A percentile compares a stretch with the other conserved stretches of the same genome.
phyloP scores from a whole-genome alignment of 1,140 invertebrate species.

The Coenobita brevimanus region DNA sequence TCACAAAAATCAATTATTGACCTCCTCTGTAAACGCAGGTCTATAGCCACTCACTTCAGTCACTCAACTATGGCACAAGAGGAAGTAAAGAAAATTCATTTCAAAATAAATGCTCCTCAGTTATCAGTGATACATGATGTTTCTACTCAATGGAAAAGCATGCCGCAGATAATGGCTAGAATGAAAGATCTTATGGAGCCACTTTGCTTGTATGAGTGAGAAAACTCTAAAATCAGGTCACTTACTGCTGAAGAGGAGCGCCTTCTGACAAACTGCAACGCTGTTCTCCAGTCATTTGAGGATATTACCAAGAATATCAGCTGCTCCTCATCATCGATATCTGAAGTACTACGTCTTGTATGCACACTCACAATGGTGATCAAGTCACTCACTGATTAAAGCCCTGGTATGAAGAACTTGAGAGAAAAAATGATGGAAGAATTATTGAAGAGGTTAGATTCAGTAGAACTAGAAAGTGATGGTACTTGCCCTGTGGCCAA shows the following conservation, averaged over 20 bases:
- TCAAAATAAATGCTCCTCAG: too few relatives aligned
- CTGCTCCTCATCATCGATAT: background rate
- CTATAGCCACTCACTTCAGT: too few relatives aligned
- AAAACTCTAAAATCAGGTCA: too few relatives aligned
- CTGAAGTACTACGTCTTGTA: background rate
- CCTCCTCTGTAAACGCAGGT: constrained; percentile 9
- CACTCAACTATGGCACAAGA: too few relatives aligned
- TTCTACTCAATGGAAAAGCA: constrained; percentile 22
- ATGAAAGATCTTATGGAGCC: too few relatives aligned
- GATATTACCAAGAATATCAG: constrained; percentile 12
- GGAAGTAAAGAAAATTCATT: background rate
- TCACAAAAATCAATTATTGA: background rate
- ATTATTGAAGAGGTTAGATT: background rate
- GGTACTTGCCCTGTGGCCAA: background rate
- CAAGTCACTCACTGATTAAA: background rate
- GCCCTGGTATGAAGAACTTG: background rate
- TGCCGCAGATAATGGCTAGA: background rate
- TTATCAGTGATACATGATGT: background rate
- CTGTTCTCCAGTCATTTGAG: constrained; percentile 2
- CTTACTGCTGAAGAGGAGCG: background rate
- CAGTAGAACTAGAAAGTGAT: background rate
- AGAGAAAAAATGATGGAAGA: too few relatives aligned
- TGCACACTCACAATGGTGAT: too few relatives aligned
- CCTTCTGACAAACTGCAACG: background rate
- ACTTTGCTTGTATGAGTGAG: too few relatives aligned